Conservation (phyloP, 2,888 invertebrate genomes). For the Schizaphis graminum region DNA sequence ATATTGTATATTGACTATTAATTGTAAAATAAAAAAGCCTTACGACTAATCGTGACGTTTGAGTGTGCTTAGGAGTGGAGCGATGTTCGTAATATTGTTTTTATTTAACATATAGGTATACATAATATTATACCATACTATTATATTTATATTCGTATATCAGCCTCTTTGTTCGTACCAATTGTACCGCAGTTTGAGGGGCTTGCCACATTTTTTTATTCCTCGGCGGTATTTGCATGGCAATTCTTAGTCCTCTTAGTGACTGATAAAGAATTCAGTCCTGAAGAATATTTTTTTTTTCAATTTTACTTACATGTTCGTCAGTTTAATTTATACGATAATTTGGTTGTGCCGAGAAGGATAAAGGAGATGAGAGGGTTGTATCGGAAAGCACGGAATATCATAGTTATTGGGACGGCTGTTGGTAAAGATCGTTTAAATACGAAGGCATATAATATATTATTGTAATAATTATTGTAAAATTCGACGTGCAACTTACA, state of each 20-base stretch:
- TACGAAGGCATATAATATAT: not conserved
- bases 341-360: not conserved
- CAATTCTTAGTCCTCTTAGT: not conserved
- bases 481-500: not conserved
- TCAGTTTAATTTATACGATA: not conserved
- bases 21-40: no score
- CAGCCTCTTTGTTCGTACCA: not conserved
- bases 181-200: fast-evolving
- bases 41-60: no score
- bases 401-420: not conserved
- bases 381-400: not conserved
- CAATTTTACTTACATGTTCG: not conserved
- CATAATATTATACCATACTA: not conserved
- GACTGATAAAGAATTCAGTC: not conserved
- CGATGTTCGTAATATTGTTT: not conserved
- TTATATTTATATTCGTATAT: not conserved
- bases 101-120: not conserved
- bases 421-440: not conserved
- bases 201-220: not conserved
- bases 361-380: not conserved
- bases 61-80: no score
- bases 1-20: no score
- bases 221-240: not conserved
- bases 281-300: not conserved
- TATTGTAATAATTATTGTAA: not conserved